A percentile compares a stretch with the other conserved stretches of the same genome.
These are phyloP conservation scores for Arbacia lixula DNA, from an alignment of 53 echinoderm and acorn worm species.

Conservation along the genomic window DNA sequence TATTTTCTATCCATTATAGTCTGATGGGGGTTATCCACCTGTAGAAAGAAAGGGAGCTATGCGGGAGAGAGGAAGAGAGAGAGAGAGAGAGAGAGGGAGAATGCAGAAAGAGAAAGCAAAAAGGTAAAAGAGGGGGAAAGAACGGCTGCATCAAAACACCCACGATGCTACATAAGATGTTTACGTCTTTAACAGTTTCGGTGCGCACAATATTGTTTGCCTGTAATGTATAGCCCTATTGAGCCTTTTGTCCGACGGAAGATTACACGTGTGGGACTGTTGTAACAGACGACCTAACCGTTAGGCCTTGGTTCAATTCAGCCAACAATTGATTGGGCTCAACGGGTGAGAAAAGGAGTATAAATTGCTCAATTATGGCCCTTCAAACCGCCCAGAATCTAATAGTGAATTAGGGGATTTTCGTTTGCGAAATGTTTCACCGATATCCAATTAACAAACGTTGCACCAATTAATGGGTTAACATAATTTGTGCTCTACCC, in stretches of 20 bases:
- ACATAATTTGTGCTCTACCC: constrained; percentile 6
- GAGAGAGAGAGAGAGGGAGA: too few species aligned
- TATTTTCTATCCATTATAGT: too few species aligned
- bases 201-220: constrained; percentile 13
- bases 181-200: constrained; percentile 31
- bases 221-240: constrained; percentile 24
- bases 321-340: constrained; percentile 7
- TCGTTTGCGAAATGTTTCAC: too few species aligned
- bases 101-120: too few species aligned
- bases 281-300: neutral
- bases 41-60: constrained; percentile 19
- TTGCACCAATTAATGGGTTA: constrained; percentile 16
- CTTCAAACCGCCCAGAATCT: neutral
- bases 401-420: constrained; percentile 19
- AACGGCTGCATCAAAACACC: too few species aligned
- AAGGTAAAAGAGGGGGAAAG: too few species aligned
- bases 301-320: constrained; percentile 33
- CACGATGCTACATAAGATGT: constrained; percentile 13
- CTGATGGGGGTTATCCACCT: too few species aligned
- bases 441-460: constrained; percentile 24
- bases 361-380: constrained; percentile 15
- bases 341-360: constrained; percentile 8
- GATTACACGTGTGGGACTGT: constrained; percentile 39
- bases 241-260: constrained; percentile 12
- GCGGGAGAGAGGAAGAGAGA: too few species aligned